phyloP scores from a whole-genome alignment of 2,113 vertebrate genomes.

The Gymnocephalus cernua region DNA sequence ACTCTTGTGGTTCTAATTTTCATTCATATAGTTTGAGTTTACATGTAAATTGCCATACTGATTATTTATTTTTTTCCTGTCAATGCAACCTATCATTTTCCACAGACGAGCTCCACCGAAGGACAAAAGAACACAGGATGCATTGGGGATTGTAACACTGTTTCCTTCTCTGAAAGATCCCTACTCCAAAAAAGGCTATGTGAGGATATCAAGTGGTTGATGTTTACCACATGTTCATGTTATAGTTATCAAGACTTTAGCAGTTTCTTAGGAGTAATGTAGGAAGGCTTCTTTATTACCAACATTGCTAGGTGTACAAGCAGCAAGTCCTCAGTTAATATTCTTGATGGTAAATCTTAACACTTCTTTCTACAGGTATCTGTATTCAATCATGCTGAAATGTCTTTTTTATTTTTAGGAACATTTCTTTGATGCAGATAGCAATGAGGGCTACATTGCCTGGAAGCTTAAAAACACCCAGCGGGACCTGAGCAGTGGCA shows the following conservation, averaged over 20 bases:
- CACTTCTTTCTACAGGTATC: background rate
- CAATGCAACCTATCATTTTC: no score
- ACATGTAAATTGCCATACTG: no score
- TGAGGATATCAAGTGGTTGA: background rate
- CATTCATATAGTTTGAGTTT: no score
- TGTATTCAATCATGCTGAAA: background rate
- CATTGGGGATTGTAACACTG: background rate
- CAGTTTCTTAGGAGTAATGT: background rate
- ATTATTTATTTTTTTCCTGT: no score
- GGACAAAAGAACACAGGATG: background rate
- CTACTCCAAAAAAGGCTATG: background rate
- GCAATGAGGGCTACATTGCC: background rate
- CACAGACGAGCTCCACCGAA: background rate
- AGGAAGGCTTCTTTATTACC: background rate
- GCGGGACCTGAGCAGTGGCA: background rate
- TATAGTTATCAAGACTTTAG: background rate
- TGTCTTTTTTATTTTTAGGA: background rate
- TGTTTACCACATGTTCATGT: no score
- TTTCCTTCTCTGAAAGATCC: background rate
- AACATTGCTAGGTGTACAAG: no score
- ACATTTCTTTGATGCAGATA: background rate
- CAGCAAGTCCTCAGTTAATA: background rate
- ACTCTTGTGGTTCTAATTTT: no score
- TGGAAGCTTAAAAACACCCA: background rate
- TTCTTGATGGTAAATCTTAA: background rate